Percentiles rank a stretch among this genome's conserved stretches.
These are phyloP conservation scores for Heterotilapia buettikoferi DNA, from an alignment of 2,113 vertebrate species.

Conservation along the genomic window DNA sequence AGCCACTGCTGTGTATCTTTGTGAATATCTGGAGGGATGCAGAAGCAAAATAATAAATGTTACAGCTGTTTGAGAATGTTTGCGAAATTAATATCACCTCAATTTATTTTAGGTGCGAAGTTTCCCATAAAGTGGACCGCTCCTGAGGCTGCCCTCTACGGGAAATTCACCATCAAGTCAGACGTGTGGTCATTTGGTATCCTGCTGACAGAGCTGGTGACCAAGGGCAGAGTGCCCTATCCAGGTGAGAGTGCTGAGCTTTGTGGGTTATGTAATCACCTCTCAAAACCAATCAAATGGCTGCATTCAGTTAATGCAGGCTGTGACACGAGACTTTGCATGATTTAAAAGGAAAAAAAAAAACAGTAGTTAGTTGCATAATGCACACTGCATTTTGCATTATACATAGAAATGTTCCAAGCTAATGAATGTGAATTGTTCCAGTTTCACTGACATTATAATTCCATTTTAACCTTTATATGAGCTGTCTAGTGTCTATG, in stretches of 20 bases:
- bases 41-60: not conserved
- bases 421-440: not conserved
- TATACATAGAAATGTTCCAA: constrained; percentile 26
- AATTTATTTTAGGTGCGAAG: constrained; percentile 82
- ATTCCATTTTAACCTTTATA: not conserved
- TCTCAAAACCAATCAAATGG: not conserved
- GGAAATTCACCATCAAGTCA: constrained; percentile 98
- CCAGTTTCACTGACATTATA: not conserved
- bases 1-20: not conserved
- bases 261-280: not conserved
- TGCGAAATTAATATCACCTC: not conserved
- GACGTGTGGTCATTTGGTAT: constrained; percentile 99
- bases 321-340: not conserved
- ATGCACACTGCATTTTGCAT: constrained; percentile 14
- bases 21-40: not conserved
- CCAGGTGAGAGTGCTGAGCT: constrained; percentile 79
- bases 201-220: constrained; percentile 96
- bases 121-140: constrained; percentile 99
- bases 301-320: not conserved
- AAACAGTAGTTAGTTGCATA: constrained; percentile 25
- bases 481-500: not conserved
- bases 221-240: constrained; percentile 98
- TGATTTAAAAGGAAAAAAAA: not conserved
- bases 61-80: not conserved
- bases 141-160: constrained; percentile 92